Evolutionary conservation across 1,140 invertebrate genomes (phyloP).

Genomic region (Drosophila pruinosa): DNA sequence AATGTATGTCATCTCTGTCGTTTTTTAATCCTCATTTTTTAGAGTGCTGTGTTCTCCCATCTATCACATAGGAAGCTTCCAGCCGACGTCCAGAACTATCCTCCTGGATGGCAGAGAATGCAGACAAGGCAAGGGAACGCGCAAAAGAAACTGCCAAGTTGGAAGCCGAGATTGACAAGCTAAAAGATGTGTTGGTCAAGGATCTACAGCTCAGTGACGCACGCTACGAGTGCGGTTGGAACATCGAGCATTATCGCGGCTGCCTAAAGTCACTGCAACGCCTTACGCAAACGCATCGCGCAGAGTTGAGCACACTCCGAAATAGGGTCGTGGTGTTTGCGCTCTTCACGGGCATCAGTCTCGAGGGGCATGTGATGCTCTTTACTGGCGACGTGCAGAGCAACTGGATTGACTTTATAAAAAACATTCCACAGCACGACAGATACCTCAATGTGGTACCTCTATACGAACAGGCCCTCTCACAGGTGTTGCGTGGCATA

Average conservation of each 20-base stretch:
- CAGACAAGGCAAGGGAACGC: slow-evolving; percentile 85
- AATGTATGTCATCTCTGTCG: slow-evolving; percentile 41
- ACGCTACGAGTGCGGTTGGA: slow-evolving; percentile 93
- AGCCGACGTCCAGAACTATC: slow-evolving; percentile 50
- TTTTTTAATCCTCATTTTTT: too few species aligned
- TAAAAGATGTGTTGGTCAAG: slow-evolving; percentile 85
- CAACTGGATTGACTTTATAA: slow-evolving; percentile 95
- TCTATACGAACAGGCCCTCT: slow-evolving; percentile 91
- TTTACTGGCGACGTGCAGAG: slow-evolving; percentile 95
- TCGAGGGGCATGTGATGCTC: slow-evolving; percentile 93
- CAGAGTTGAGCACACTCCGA: slow-evolving; percentile 87
- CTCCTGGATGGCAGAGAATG: slow-evolving; percentile 87
- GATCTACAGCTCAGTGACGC: slow-evolving; percentile 86
- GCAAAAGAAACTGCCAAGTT: slow-evolving; percentile 86
- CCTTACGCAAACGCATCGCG: slow-evolving; percentile 88
- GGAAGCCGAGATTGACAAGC: slow-evolving; percentile 86
- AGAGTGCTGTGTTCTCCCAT: too few species aligned
- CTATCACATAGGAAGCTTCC: slow-evolving; percentile 72
- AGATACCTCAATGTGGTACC: slow-evolving; percentile 89
- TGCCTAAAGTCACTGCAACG: slow-evolving; percentile 90
- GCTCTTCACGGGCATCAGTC: slow-evolving; percentile 92
- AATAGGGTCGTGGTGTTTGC: slow-evolving; percentile 91
- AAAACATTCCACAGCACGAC: slow-evolving; percentile 91
- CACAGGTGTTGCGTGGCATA: slow-evolving; percentile 90
- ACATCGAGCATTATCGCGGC: slow-evolving; percentile 92